Percentiles rank a stretch among this genome's conserved stretches.
These are phyloP conservation scores for Euphonia xanthogaster DNA, from an alignment of 2,797 vertebrate genomes.

Conservation along the genomic window DNA sequence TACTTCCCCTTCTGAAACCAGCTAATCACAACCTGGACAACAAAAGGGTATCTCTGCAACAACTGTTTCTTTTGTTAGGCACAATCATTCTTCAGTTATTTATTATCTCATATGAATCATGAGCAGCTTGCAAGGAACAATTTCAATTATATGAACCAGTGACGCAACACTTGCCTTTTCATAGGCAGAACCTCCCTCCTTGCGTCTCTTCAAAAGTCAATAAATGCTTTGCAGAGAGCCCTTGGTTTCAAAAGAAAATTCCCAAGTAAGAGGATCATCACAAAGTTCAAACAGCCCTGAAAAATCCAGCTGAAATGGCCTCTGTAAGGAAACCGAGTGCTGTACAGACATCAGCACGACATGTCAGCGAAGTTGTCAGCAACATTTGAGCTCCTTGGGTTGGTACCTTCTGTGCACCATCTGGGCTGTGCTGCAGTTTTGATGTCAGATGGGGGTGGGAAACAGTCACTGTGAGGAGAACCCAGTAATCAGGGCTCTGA, in stretches of 20 bases:
- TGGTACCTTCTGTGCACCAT: slow-evolving; percentile 36
- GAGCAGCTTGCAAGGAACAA: background rate
- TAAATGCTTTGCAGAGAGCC: background rate
- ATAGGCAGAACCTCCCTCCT: background rate
- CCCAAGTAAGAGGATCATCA: background rate
- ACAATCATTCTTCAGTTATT: slow-evolving; percentile 1
- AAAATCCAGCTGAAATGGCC: slow-evolving; percentile 15
- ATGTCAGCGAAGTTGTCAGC: background rate
- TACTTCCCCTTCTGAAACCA: background rate
- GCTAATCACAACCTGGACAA: slow-evolving; percentile 7
- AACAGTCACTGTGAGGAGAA: background rate
- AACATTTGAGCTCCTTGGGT: background rate
- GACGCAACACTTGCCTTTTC: slow-evolving; percentile 6
- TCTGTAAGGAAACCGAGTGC: background rate
- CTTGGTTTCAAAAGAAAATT: slow-evolving; percentile 1
- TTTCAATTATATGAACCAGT: background rate
- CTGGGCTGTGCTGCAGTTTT: background rate
- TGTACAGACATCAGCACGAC: background rate
- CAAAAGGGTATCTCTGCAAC: background rate
- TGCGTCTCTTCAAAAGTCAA: background rate
- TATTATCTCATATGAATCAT: slow-evolving; percentile 12
- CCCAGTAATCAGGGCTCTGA: background rate
- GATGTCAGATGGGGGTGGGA: background rate
- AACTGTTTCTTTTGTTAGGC: background rate
- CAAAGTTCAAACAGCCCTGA: background rate